A percentile compares a stretch with the other conserved stretches of the same genome.
Conservation (phyloP, 2,888 invertebrate species). For the Drosophila ezoana region DNA sequence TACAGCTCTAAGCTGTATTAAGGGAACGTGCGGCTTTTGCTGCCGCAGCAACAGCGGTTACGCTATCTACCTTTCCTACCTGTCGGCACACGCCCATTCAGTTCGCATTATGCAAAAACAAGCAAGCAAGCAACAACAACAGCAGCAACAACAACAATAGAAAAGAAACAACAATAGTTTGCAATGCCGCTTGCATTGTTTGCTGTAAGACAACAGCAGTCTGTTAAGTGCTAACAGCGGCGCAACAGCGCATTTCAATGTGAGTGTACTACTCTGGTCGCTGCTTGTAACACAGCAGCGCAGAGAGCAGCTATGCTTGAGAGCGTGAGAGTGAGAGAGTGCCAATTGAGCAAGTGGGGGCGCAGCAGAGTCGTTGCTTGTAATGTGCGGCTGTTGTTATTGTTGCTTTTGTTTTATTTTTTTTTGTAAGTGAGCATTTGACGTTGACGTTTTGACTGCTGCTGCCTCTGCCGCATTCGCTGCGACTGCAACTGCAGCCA, state of each 20-base stretch:
- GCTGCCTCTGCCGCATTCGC: slow-evolving; percentile 24
- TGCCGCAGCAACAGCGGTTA: slow-evolving; percentile 17
- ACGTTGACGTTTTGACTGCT: slow-evolving; percentile 64
- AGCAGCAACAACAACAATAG: slow-evolving; percentile 10
- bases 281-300: slow-evolving; percentile 30
- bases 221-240: slow-evolving; percentile 53
- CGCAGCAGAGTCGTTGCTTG: slow-evolving; percentile 43
- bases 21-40: slow-evolving; percentile 39
- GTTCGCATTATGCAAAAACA: slow-evolving; percentile 41
- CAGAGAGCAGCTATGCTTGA: slow-evolving; percentile 26
- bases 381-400: slow-evolving; percentile 45
- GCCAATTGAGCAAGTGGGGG: slow-evolving; percentile 47
- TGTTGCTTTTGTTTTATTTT: slow-evolving; percentile 37
- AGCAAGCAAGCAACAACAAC: slow-evolving; percentile 24
- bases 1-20: slow-evolving; percentile 3
- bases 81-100: slow-evolving; percentile 31
- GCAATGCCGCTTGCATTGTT: slow-evolving; percentile 40
- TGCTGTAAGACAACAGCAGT: slow-evolving; percentile 34
- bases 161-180: slow-evolving; percentile 34
- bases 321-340: slow-evolving; percentile 29
- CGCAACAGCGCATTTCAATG: slow-evolving; percentile 51
- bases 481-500: slow-evolving; percentile 28
- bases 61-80: slow-evolving; percentile 3
- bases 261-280: slow-evolving; percentile 28
- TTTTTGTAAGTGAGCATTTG: slow-evolving; percentile 59